Base-by-base conservation (phyloP, 1,140 invertebrate species). In the Laodelphax striatellus region DNA sequence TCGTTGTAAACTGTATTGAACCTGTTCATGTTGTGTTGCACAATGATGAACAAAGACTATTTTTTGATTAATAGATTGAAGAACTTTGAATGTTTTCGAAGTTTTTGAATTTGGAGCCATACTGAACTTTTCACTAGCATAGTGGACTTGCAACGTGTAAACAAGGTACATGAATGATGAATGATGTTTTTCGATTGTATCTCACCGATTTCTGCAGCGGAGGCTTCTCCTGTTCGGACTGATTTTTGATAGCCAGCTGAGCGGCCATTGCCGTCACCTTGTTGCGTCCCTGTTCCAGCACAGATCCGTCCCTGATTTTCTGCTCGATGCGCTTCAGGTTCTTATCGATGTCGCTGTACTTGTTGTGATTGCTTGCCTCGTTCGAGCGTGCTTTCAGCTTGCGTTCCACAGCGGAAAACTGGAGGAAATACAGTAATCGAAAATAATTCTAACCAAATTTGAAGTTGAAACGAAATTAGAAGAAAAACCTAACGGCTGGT, bases 201-300 rank as follows among this genome's bases (percentile, higher is more conserved):
- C 76, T 82, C 79, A 84, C 82, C 72, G 76, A 82, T 79, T 80
- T 83, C 66, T 80, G 80, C 43, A 75, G 38, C 13, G 52, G 65
- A 38, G 70, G 69, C 65, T 77, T 78, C 62, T 79, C 73, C 77
- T 56, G 72, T 60, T 79, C 76, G 55, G 71, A 68, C 57, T 82
- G 78, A 72, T 81, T 82, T 69, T 84, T 84, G 61, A 75, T 77
- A 17, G 80, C 77, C 68, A 91, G 82, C 68, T 88, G 86, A 62
- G 88, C 87, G 21, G 89, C 89, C 77, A 93, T 88, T 34, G 84
- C 82, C 31, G 87, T 89, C n/a, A 92, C 90, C 75, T 92, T 92
- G 74, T 92, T 91, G 64, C 79, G 75, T 8, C 83, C 83, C 52
- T 71, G 70, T 64, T 87, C 84, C 59, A 89, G 73, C 42, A 80